Conservation (phyloP, 1,140 invertebrate genomes). For the Hetaerina americana region DNA sequence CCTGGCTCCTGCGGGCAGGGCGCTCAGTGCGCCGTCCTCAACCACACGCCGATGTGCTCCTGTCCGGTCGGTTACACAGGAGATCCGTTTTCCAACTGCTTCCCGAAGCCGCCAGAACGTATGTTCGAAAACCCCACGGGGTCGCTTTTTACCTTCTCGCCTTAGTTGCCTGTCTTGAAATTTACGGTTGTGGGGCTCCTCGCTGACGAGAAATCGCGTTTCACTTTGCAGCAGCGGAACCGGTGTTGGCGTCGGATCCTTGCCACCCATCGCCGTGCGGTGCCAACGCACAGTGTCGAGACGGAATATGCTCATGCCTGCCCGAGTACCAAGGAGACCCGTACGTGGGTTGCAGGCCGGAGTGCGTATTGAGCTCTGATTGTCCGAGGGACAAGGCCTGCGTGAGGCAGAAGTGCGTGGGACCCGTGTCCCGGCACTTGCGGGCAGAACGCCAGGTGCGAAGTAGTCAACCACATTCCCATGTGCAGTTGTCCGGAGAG, state of each 20-base stretch:
- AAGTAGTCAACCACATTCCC: constrained; percentile 52
- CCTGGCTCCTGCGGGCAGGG: constrained; percentile 50
- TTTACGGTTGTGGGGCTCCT: constrained; percentile 21
- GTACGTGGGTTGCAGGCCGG: constrained; percentile 56
- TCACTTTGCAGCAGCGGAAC: constrained; percentile 16
- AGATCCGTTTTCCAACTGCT: constrained; percentile 48
- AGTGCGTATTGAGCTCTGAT: constrained; percentile 53
- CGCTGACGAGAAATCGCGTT: constrained; percentile 11
- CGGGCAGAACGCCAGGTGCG: constrained; percentile 48
- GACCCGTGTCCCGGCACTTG: constrained; percentile 56
- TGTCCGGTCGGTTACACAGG: constrained; percentile 47
- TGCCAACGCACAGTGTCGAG: constrained; percentile 40
- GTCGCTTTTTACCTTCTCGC: constrained; percentile 15
- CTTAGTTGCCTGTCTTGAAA: constrained; percentile 7
- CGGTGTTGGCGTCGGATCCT: constrained; percentile 26
- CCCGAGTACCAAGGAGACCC: constrained; percentile 55
- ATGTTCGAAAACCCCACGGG: constrained; percentile 20
- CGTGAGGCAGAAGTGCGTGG: constrained; percentile 47
- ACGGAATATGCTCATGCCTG: constrained; percentile 25
- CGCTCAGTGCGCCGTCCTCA: constrained; percentile 42
- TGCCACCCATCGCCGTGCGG: constrained; percentile 42
- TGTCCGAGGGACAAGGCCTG: constrained; percentile 54
- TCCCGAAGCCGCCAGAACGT: constrained; percentile 34
- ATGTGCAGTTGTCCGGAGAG: constrained; percentile 53
- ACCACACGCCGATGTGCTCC: constrained; percentile 44